phyloP scores from a whole-genome alignment of 1,140 invertebrate genomes.

The Pristionchus pacificus region DNA sequence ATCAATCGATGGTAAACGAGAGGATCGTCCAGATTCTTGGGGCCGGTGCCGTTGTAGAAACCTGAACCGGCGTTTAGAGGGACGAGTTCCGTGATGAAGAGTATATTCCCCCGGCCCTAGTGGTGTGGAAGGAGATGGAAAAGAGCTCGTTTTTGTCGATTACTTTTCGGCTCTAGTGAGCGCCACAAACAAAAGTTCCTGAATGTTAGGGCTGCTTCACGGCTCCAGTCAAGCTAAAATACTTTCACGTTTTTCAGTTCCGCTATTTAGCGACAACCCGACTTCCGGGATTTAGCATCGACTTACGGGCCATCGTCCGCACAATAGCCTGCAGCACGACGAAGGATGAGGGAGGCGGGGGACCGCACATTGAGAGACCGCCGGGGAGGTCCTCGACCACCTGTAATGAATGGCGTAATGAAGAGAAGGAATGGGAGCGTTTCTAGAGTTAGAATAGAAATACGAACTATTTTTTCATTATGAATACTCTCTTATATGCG shows the following conservation, averaged over 20 bases:
- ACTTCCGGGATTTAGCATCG: slow-evolving; percentile 31
- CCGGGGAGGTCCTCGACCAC: slow-evolving; percentile 36
- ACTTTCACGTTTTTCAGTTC: too few species aligned
- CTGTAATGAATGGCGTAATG: too few species aligned
- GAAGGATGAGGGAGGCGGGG: slow-evolving; percentile 55
- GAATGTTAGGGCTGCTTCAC: too few species aligned
- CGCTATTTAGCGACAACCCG: slow-evolving; percentile 37
- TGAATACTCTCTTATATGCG: too few species aligned
- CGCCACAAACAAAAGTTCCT: too few species aligned
- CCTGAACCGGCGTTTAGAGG: slow-evolving; percentile 20
- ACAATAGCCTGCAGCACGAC: slow-evolving; percentile 51
- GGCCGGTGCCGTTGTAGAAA: slow-evolving; percentile 28
- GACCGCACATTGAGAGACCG: slow-evolving; percentile 56
- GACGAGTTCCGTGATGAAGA: background rate
- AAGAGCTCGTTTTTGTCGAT: too few species aligned
- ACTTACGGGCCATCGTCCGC: slow-evolving; percentile 45
- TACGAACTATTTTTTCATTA: too few species aligned
- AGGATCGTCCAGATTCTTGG: slow-evolving; percentile 42
- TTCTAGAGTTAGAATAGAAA: too few species aligned
- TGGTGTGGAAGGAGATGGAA: too few species aligned
- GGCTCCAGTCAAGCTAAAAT: too few species aligned
- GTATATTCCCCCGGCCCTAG: background rate
- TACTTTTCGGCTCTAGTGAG: too few species aligned
- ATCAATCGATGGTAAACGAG: slow-evolving; percentile 75
- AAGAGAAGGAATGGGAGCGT: slow-evolving; percentile 57